phyloP scores from a whole-genome alignment of 2,797 vertebrate genomes.

The Miichthys miiuy region DNA sequence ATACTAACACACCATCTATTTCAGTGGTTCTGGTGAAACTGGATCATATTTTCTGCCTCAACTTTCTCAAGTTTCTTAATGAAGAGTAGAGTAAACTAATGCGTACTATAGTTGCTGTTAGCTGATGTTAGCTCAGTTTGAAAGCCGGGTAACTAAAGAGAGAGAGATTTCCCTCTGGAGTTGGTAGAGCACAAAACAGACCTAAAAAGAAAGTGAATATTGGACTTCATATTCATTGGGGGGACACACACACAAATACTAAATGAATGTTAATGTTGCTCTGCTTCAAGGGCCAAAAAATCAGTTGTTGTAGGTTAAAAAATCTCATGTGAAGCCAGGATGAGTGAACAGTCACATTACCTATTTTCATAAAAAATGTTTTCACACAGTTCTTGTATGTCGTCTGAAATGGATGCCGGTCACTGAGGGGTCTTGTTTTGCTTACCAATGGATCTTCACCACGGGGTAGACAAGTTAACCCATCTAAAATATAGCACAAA shows the following conservation, averaged over 20 bases:
- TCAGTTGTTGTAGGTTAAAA: neutral
- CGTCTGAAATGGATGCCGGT: conserved; percentile 41
- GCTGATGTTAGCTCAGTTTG: too few relatives aligned
- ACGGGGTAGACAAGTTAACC: neutral
- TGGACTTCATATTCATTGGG: neutral
- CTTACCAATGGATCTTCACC: conserved; percentile 10
- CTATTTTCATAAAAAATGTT: conserved; percentile 4
- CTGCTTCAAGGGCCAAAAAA: neutral
- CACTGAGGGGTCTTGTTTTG: conserved; percentile 44
- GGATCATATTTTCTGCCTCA: too few relatives aligned
- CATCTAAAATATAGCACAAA: conserved; percentile 20
- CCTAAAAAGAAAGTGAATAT: neutral
- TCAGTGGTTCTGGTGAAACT: too few relatives aligned
- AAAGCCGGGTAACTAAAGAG: neutral
- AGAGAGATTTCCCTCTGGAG: neutral
- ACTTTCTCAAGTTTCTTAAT: too few relatives aligned
- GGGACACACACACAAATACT: neutral
- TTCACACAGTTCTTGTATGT: conserved; percentile 7
- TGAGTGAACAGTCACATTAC: conserved; percentile 3
- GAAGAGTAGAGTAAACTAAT: too few relatives aligned
- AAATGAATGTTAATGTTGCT: neutral
- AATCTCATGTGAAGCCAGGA: neutral
- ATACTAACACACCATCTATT: too few relatives aligned
- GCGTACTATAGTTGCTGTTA: too few relatives aligned
- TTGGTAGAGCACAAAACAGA: neutral